phyloP scores from a whole-genome alignment of 2,797 vertebrate species.

The Enteromius afrohamiltoni region DNA sequence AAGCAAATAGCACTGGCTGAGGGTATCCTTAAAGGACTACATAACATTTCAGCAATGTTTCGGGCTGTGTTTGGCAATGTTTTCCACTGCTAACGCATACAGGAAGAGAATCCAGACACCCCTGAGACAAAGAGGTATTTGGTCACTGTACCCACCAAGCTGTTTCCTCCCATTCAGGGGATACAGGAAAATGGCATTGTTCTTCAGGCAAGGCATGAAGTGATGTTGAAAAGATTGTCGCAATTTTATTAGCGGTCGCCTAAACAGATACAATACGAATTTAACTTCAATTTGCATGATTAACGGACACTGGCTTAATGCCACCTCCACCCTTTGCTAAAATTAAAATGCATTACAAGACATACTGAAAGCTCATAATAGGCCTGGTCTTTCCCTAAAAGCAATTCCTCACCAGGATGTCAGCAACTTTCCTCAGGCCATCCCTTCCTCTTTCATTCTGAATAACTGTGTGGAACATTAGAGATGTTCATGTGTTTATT shows the following conservation, averaged over 20 bases:
- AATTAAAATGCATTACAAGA: not conserved
- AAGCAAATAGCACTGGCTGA: not conserved
- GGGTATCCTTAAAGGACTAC: not conserved
- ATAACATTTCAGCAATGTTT: not conserved
- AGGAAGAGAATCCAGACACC: slow-evolving; percentile 46
- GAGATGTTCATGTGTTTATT: slow-evolving; percentile 22
- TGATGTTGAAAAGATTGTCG: slow-evolving; percentile 14
- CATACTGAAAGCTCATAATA: not conserved
- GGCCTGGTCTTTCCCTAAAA: not conserved
- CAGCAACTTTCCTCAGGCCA: slow-evolving; percentile 12
- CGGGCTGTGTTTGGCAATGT: not conserved
- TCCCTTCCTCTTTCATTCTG: slow-evolving; percentile 21
- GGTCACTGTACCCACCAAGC: slow-evolving; percentile 59
- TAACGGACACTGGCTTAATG: not conserved
- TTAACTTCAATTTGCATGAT: not conserved
- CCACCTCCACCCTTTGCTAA: not conserved
- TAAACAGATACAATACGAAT: slow-evolving; percentile 3
- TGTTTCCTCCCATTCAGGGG: slow-evolving; percentile 67
- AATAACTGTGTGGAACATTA: slow-evolving; percentile 28
- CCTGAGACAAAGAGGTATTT: slow-evolving; percentile 44
- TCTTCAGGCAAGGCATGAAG: slow-evolving; percentile 20
- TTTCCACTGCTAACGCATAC: slow-evolving; percentile 5
- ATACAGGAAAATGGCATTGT: slow-evolving; percentile 56
- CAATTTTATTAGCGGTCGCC: not conserved
- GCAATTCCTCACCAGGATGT: not conserved